Evolutionary conservation across 2,888 invertebrate genomes (phyloP).

Genomic region (Drosophila anomelani): DNA sequence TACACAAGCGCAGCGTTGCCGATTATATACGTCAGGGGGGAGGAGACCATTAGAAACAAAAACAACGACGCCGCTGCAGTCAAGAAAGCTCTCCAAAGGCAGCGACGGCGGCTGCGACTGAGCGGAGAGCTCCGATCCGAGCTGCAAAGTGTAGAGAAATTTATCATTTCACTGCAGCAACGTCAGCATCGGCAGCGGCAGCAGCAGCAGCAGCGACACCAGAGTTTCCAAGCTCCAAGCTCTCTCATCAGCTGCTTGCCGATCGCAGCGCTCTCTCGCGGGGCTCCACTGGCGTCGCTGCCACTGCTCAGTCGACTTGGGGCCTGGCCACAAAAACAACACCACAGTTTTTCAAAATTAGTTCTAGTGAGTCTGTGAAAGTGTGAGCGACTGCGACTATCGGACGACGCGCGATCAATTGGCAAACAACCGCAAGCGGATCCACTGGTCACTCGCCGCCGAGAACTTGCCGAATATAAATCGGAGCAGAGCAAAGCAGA

Average conservation of each 20-base stretch:
- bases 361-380: conserved; percentile 84
- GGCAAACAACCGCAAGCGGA: conserved; percentile 47
- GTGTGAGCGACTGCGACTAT: conserved; percentile 77
- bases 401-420: conserved; percentile 61
- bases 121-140: conserved; percentile 41
- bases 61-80: conserved; percentile 53
- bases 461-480: conserved; percentile 35
- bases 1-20: conserved; percentile 73
- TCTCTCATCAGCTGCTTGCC: conserved; percentile 55
- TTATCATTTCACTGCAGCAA: conserved; percentile 76
- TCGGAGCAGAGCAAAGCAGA: conserved; percentile 6
- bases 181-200: conserved; percentile 35
- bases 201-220: conserved; percentile 37
- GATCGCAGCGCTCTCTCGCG: conserved; percentile 53
- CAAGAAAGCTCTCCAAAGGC: conserved; percentile 68
- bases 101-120: conserved; percentile 33
- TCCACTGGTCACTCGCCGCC: conserved; percentile 47
- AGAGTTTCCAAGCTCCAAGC: conserved; percentile 44
- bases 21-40: conserved; percentile 35
- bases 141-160: conserved; percentile 81
- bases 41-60: conserved; percentile 61
- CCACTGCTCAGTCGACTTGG: conserved; percentile 38
- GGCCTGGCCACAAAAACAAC: conserved; percentile 80
- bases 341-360: conserved; percentile 80
- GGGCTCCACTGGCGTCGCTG: conserved; percentile 18